Evolutionary conservation across 2,113 vertebrate genomes (phyloP).

Genomic region (Crotalus viridis): DNA sequence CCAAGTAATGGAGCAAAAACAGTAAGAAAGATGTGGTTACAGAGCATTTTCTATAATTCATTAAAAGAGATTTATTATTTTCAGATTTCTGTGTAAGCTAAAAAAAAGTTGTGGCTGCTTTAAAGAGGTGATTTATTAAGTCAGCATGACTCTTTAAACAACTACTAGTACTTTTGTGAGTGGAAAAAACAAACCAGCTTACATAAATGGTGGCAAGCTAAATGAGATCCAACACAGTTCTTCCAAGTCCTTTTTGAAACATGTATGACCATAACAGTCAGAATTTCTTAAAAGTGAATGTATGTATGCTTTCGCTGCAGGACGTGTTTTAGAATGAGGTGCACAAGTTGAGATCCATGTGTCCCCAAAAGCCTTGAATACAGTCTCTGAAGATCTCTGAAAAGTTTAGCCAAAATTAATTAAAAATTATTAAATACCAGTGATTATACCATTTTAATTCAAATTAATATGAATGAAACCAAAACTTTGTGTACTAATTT

Average conservation of each 20-base stretch:
- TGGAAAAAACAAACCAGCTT: neutral
- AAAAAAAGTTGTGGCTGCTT: neutral
- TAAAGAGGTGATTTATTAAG: neutral
- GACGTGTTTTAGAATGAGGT: neutral
- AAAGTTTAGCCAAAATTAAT: neutral
- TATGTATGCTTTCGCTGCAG: neutral
- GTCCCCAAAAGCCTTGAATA: neutral
- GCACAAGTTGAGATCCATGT: neutral
- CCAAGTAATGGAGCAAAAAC: neutral
- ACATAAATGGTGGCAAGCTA: neutral
- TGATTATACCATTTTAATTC: neutral
- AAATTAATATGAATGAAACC: neutral
- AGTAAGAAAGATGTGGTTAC: neutral
- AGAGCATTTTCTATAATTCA: neutral
- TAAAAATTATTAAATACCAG: neutral
- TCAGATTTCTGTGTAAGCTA: neutral
- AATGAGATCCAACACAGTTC: neutral
- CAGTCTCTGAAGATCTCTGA: neutral
- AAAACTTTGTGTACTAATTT: neutral
- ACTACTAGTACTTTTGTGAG: neutral
- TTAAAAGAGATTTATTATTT: neutral
- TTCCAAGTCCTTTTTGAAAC: neutral
- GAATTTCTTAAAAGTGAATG: neutral
- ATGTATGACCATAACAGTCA: neutral
- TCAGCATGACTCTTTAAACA: neutral